A percentile compares a stretch with the other conserved stretches of the same genome.
phyloP scores from a whole-genome alignment of 1,140 invertebrate genomes.

The Drosophila auraria region DNA sequence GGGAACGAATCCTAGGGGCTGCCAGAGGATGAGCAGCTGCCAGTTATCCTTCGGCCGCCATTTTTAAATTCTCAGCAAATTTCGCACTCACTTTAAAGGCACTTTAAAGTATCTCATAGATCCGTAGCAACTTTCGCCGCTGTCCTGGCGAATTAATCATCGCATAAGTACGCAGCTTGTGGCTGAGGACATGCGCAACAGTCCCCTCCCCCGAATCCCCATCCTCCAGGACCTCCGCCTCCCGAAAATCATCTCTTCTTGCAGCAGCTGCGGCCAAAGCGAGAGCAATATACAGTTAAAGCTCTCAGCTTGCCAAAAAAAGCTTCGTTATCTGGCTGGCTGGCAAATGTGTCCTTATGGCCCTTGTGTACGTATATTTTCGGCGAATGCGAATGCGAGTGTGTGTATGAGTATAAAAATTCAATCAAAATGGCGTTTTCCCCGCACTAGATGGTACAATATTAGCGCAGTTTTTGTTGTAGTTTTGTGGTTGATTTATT shows the following conservation, averaged over 20 bases:
- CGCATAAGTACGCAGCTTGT: slow-evolving; percentile 62
- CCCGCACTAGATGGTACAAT: slow-evolving; percentile 8
- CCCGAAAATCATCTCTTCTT: slow-evolving; percentile 20
- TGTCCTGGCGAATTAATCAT: slow-evolving; percentile 66
- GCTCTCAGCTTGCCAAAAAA: slow-evolving; percentile 58
- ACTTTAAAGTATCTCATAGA: slow-evolving; percentile 39
- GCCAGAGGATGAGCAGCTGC: slow-evolving; percentile 35
- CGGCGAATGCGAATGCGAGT: neutral
- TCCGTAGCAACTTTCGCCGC: slow-evolving; percentile 68
- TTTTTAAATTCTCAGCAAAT: slow-evolving; percentile 56
- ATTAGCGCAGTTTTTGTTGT: slow-evolving; percentile 18
- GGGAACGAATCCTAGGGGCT: slow-evolving; percentile 53
- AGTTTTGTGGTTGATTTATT: slow-evolving; percentile 5
- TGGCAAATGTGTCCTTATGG: slow-evolving; percentile 61
- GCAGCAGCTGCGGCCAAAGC: slow-evolving; percentile 60
- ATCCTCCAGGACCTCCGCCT: neutral
- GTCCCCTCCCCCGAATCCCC: slow-evolving; percentile 26
- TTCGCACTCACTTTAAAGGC: slow-evolving; percentile 53
- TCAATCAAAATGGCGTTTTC: slow-evolving; percentile 75
- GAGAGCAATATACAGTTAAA: slow-evolving; percentile 67
- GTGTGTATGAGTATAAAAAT: slow-evolving; percentile 50
- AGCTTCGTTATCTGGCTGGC: slow-evolving; percentile 77
- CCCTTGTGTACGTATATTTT: slow-evolving; percentile 31
- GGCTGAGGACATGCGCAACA: slow-evolving; percentile 78
- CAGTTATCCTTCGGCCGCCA: slow-evolving; percentile 32